Conservation (phyloP, 2,113 vertebrate species). For the Falcunculus frontatus region DNA sequence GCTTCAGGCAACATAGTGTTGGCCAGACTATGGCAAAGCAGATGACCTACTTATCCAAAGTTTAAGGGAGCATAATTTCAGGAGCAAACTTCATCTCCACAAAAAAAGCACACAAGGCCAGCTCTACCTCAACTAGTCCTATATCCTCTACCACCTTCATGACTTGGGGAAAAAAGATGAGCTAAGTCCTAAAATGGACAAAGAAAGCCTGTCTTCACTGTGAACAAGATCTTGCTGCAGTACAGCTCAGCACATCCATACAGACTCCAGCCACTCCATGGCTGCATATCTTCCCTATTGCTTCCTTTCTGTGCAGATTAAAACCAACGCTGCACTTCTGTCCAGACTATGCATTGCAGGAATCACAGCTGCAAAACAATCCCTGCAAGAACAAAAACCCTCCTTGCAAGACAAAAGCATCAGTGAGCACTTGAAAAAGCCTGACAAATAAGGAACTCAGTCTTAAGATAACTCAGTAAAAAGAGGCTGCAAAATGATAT, state of each 20-base stretch:
- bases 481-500: background rate
- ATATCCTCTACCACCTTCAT: background rate
- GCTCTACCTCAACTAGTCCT: background rate
- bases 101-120: background rate
- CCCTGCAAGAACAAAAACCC: background rate
- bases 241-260: background rate
- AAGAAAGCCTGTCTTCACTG: background rate
- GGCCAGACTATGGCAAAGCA: background rate
- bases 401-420: background rate
- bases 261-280: background rate
- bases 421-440: background rate
- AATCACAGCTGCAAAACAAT: background rate
- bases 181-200: background rate
- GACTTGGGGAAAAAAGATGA: background rate
- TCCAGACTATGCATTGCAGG: background rate
- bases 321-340: background rate
- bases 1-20: background rate
- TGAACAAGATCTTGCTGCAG: background rate
- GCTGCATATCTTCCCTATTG: background rate
- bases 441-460: background rate
- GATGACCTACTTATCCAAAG: background rate
- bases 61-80: background rate
- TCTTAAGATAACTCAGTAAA: background rate
- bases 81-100: background rate
- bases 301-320: background rate